Percentiles rank a stretch among this genome's conserved stretches.
These are phyloP conservation scores for Xestia c-nigrum DNA, from an alignment of 2,888 invertebrate species.

Conservation along the genomic window DNA sequence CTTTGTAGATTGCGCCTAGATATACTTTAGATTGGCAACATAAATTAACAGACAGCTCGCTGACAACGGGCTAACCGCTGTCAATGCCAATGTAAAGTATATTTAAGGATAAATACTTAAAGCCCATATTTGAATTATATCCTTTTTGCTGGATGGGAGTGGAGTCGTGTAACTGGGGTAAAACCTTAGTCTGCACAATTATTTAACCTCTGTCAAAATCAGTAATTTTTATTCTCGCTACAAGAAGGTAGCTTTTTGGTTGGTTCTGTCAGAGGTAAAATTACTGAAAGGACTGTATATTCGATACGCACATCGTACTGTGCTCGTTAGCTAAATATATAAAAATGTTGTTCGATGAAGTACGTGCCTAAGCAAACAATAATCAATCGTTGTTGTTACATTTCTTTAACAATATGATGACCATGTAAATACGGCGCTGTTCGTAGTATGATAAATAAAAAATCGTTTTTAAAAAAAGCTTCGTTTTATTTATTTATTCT, in stretches of 20 bases:
- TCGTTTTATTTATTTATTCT: constrained; percentile 76
- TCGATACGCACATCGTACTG: constrained; percentile 59
- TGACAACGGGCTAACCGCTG: too few relatives aligned
- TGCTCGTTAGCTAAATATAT: constrained; percentile 74
- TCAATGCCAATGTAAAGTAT: too few relatives aligned
- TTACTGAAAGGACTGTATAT: neutral
- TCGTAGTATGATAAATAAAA: constrained; percentile 89
- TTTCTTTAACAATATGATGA: constrained; percentile 90
- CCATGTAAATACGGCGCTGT: constrained; percentile 90
- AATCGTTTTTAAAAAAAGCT: constrained; percentile 84
- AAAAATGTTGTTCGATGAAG: constrained; percentile 83
- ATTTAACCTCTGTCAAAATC: neutral
- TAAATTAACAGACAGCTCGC: too few relatives aligned
- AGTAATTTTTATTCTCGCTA: neutral
- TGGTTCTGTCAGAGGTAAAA: constrained; percentile 9
- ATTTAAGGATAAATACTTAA: too few relatives aligned
- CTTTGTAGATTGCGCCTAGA: too few relatives aligned
- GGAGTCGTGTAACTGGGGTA: too few relatives aligned
- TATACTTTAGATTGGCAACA: too few relatives aligned
- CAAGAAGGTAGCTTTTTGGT: neutral
- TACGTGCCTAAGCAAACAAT: constrained; percentile 89
- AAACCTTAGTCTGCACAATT: neutral
- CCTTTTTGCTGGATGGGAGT: too few relatives aligned
- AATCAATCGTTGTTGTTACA: constrained; percentile 88
- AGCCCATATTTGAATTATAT: too few relatives aligned